Base-by-base conservation (phyloP, 2,888 invertebrate genomes). In the Thymelicus acteon region DNA sequence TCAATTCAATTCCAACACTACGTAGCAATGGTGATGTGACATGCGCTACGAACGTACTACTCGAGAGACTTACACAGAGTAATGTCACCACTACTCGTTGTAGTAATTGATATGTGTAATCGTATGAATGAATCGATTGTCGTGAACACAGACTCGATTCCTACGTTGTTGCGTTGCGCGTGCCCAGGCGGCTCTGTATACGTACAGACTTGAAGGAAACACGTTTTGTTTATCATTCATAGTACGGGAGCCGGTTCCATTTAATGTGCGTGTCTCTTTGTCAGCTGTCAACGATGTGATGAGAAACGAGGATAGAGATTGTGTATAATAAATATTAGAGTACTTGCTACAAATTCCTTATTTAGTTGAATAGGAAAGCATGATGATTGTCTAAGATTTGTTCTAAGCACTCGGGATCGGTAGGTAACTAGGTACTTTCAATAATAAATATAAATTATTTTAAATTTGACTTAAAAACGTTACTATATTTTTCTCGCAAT, bases 131-230 rank as follows among this genome's bases (percentile, higher is more conserved):
- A 67, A 69, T 75, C 69, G 72, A 60, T 67, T 75, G 61, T 72
- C 70, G 24, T 8, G 10, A 6, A 52, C 0, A n/a, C 8, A 47
- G 40, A 52, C 63, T 69, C 69, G 69, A 69, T 69, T n/a, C 39
- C 15, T 67, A 8, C 40, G 19, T 19, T 19, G 19, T 37, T 37
- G 66, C 52, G 62, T 62, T 75, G 74, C 75, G 76, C 76, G 77
- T 75, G 75, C 76, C 74, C 71, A 68, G 71, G 71, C 67, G 58
- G 37, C 73, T 73, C 72, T 71, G 73, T 69, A 75, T 65, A 60
- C 57, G 65, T 6, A 71, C 68, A 31, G 31, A 31, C 31, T 31
- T 31, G 37, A 71, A 75, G 73, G 75, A 72, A 77, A 77, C 75
- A 69, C 57, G 72, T 74, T 75, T 66, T 60, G 39, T 76, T 65